Evolutionary conservation across 2,797 vertebrate species (phyloP).

Genomic region (Syngnathus acus): DNA sequence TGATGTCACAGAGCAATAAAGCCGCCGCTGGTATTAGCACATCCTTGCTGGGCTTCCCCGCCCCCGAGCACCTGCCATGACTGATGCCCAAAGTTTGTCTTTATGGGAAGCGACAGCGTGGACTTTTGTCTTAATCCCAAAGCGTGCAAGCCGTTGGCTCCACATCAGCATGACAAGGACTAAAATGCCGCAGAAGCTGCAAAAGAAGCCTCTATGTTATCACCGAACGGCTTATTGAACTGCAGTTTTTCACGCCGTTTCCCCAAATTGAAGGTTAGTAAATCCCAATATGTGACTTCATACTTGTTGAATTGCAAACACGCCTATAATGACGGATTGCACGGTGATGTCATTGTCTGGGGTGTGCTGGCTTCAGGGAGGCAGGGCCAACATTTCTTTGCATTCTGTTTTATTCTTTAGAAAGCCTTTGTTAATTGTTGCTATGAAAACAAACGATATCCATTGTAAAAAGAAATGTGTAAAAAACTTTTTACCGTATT

Average conservation of each 20-base stretch:
- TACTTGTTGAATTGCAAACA: background rate
- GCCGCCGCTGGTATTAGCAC: background rate
- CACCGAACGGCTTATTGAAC: background rate
- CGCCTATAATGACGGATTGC: background rate
- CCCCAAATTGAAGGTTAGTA: background rate
- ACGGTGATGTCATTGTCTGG: background rate
- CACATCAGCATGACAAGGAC: constrained; percentile 1
- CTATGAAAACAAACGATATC: no score
- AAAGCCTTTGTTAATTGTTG: no score
- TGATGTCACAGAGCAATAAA: constrained; percentile 8
- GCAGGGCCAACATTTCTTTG: background rate
- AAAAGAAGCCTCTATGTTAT: background rate
- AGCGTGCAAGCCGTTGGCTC: background rate
- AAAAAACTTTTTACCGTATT: no score
- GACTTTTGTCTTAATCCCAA: background rate
- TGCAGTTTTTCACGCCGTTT: background rate
- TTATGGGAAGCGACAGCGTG: background rate
- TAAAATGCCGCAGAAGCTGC: background rate
- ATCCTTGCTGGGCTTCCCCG: background rate
- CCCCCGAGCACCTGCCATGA: background rate
- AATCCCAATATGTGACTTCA: no score
- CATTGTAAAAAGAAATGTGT: no score
- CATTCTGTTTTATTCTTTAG: no score
- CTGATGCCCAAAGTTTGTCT: background rate
- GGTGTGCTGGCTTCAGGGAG: background rate